Conservation (phyloP, 2,113 vertebrate species). For the Natator depressus region DNA sequence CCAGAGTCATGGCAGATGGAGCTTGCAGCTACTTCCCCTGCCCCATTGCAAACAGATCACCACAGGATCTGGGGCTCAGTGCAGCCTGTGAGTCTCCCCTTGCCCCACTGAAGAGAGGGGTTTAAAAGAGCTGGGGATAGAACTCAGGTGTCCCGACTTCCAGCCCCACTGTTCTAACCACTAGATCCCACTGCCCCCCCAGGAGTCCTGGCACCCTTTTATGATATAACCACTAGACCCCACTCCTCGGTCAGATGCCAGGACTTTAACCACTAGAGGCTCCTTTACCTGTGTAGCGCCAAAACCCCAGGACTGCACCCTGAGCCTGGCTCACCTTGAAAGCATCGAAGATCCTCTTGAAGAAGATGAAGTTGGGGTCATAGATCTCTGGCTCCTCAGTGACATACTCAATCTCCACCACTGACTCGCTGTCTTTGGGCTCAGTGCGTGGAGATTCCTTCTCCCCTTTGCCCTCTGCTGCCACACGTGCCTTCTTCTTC, state of each 20-base stretch:
- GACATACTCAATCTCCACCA: constrained; percentile 91
- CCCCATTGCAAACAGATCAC: neutral
- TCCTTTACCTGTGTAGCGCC: neutral
- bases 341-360: constrained; percentile 93
- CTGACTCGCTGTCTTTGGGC: constrained; percentile 68
- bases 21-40: neutral
- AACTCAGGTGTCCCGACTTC: neutral
- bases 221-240: neutral
- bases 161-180: neutral
- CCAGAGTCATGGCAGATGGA: neutral
- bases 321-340: constrained; percentile 84
- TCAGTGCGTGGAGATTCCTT: constrained; percentile 70
- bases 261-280: neutral
- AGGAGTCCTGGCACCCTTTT: neutral
- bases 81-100: neutral
- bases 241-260: neutral
- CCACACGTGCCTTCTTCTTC: constrained; percentile 73
- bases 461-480: constrained; percentile 26
- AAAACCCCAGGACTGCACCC: neutral
- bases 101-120: neutral
- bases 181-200: too few relatives aligned
- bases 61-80: neutral
- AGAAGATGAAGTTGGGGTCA: constrained; percentile 93
- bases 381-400: constrained; percentile 92
- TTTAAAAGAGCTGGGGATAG: too few relatives aligned